Conservation (phyloP, 2,888 invertebrate genomes). For the Ennomos quercinarius region DNA sequence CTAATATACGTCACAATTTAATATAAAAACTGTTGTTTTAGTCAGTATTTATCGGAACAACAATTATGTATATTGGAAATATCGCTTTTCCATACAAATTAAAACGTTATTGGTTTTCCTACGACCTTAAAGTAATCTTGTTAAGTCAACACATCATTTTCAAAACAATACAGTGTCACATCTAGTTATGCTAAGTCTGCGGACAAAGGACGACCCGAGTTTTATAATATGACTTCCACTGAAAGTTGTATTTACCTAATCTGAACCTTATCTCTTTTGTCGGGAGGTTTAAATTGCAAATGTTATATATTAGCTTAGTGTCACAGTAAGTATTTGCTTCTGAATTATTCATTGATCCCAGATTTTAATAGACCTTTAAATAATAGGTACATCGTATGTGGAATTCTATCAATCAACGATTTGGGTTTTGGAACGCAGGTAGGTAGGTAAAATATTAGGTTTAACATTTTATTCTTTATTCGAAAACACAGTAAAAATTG, state of each 20-base stretch:
- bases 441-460: too few species aligned
- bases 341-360: not conserved
- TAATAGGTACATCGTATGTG: conserved; percentile 1
- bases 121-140: conserved; percentile 12
- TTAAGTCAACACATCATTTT: conserved; percentile 4
- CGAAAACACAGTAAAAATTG: too few species aligned
- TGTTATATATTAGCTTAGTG: not conserved
- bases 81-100: conserved; percentile 13
- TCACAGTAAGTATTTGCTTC: conserved; percentile 7
- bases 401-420: too few species aligned
- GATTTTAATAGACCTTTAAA: not conserved
- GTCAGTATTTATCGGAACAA: too few species aligned
- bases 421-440: too few species aligned
- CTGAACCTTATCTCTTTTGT: conserved; percentile 15
- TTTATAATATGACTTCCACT: conserved; percentile 22
- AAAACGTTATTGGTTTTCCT: too few species aligned
- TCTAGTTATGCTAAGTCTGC: conserved; percentile 18
- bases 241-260: conserved; percentile 17
- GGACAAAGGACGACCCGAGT: conserved; percentile 15
- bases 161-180: conserved; percentile 2
- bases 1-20: too few species aligned
- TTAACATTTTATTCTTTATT: too few species aligned
- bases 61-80: too few species aligned
- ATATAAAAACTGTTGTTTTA: too few species aligned
- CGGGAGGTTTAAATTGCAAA: conserved; percentile 9